Evolutionary conservation across 1,140 invertebrate species (phyloP).

Genomic region (Scaptomyza pallida): DNA sequence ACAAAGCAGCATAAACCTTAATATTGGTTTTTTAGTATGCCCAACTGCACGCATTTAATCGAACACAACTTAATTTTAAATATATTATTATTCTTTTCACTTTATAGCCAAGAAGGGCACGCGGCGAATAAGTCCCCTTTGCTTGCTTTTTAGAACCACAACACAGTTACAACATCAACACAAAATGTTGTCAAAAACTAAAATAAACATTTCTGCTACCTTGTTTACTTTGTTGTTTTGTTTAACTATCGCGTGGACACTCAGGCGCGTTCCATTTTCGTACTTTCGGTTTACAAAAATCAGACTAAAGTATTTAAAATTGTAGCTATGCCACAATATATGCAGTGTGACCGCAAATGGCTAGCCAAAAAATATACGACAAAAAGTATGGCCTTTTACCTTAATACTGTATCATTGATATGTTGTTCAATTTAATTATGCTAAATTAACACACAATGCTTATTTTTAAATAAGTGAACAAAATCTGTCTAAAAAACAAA

Average conservation of each 20-base stretch:
- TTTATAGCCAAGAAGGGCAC: neutral
- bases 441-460: too few relatives aligned
- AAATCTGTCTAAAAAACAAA: too few relatives aligned
- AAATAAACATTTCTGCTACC: conserved; percentile 1
- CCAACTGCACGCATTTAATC: neutral
- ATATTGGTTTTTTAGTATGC: neutral
- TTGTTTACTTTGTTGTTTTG: neutral
- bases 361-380: neutral
- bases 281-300: conserved; percentile 21
- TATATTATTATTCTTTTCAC: neutral
- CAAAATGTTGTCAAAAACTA: neutral
- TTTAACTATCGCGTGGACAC: neutral
- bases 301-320: conserved; percentile 35
- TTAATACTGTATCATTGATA: too few relatives aligned
- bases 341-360: conserved; percentile 2
- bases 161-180: neutral
- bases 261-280: conserved; percentile 30
- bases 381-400: too few relatives aligned
- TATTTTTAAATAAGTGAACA: too few relatives aligned
- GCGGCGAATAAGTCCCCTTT: neutral
- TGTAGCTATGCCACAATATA: conserved; percentile 15
- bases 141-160: neutral
- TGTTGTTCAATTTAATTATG: too few relatives aligned
- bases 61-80: neutral
- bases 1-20: conserved; percentile 12